Conservation (phyloP, 2,888 invertebrate genomes). For the Phanerotoma sp. region DNA sequence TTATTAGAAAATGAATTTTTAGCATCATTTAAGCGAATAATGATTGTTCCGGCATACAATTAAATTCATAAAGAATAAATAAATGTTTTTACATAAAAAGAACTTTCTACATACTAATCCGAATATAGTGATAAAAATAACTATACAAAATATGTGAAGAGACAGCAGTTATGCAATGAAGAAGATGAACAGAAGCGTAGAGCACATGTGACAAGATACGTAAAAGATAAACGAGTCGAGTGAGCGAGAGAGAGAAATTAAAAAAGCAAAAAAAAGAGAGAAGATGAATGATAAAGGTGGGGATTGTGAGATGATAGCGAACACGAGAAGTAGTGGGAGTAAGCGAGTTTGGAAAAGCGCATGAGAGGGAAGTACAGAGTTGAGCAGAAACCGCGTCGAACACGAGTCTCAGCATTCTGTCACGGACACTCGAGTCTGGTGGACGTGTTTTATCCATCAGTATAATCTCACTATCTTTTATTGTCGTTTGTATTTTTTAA, state of each 20-base stretch:
- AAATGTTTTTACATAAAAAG: not conserved
- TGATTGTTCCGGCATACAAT: not conserved
- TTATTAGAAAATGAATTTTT: no score
- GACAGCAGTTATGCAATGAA: no score
- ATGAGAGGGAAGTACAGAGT: constrained; percentile 27
- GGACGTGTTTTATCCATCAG: constrained; percentile 36
- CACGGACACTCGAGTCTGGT: constrained; percentile 44
- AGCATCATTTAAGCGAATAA: no score
- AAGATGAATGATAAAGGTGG: constrained; percentile 6
- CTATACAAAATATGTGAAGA: no score
- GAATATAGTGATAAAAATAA: no score
- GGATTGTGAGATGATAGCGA: constrained; percentile 6
- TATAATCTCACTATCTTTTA: not conserved
- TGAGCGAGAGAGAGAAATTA: constrained; percentile 6
- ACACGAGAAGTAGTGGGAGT: constrained; percentile 27
- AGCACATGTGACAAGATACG: constrained; percentile 1
- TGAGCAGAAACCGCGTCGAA: constrained; percentile 26
- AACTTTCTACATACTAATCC: no score
- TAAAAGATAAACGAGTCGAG: constrained; percentile 16
- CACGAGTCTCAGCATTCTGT: constrained; percentile 45
- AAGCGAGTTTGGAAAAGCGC: constrained; percentile 25
- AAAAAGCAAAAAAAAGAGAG: not conserved
- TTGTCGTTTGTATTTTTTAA: not conserved
- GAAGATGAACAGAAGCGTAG: not conserved
- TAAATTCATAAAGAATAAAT: not conserved